A percentile compares a stretch with the other conserved stretches of the same genome.
Evolutionary conservation across 2,888 invertebrate species (phyloP).

Genomic region (Drosophila paracracens): DNA sequence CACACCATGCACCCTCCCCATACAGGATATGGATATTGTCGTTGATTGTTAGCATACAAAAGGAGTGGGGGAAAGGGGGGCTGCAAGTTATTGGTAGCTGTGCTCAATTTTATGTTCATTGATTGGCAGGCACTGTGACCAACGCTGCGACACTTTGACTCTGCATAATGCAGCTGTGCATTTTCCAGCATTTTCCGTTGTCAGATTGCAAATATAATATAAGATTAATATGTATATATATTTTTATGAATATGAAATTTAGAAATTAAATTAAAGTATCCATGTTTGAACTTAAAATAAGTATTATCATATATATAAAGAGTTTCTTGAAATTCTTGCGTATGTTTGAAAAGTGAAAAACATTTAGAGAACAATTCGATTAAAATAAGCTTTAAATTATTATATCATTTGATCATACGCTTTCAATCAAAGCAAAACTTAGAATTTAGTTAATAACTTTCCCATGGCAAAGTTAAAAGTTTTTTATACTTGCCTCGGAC

Average conservation of each 20-base stretch:
- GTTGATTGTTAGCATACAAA: conserved; percentile 40
- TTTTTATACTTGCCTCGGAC: neutral
- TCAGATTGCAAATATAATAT: neutral
- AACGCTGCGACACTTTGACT: conserved; percentile 44
- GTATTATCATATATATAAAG: no score
- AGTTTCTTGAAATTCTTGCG: no score
- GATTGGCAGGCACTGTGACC: conserved; percentile 61
- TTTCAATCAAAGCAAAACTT: no score
- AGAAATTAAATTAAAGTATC: no score
- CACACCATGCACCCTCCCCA: neutral
- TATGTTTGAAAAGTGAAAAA: no score
- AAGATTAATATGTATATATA: neutral
- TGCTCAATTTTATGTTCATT: conserved; percentile 74
- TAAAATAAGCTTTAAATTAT: no score
- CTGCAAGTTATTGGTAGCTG: conserved; percentile 18
- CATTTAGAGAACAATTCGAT: no score
- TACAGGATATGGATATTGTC: conserved; percentile 48
- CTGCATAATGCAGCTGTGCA: conserved; percentile 24
- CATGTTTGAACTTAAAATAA: no score
- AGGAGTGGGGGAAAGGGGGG: neutral
- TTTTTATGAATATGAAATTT: no score
- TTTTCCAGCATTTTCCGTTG: neutral
- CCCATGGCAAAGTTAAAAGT: neutral
- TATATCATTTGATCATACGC: no score
- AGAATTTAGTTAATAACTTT: no score